Evolutionary conservation across 2,888 invertebrate genomes (phyloP).

Genomic region (Cosmopolites sordidus): DNA sequence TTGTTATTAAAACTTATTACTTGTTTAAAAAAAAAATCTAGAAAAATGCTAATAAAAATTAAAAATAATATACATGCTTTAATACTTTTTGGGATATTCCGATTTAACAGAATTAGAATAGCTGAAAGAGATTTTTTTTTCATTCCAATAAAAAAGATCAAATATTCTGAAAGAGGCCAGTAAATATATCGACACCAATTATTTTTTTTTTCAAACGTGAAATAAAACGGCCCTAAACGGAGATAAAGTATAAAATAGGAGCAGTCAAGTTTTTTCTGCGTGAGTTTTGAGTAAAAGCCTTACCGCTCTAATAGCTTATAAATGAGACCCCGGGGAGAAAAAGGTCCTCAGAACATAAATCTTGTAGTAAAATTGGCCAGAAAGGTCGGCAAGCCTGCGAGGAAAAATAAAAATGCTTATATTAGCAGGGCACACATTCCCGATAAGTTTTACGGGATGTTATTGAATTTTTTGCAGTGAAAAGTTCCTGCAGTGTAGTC

Average conservation of each 20-base stretch:
- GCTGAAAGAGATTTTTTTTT: no score
- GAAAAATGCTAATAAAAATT: no score
- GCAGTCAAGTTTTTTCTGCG: conserved; percentile 4
- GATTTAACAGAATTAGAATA: no score
- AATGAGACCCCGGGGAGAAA: conserved; percentile 14
- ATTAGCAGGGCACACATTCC: conserved; percentile 23
- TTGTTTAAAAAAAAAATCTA: no score
- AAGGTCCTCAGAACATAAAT: conserved; percentile 24
- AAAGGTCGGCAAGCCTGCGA: conserved; percentile 15
- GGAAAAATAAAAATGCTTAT: conserved; percentile 23
- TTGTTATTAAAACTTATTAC: no score
- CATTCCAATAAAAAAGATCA: no score
- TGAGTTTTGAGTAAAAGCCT: conserved; percentile 15
- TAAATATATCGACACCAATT: background rate
- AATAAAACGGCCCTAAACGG: conserved; percentile 3
- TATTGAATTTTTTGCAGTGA: conserved; percentile 21
- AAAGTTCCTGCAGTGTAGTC: conserved; percentile 10
- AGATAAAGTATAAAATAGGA: conserved; percentile 14
- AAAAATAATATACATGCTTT: no score
- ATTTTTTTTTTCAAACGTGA: conserved; percentile 6
- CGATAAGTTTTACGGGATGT: conserved; percentile 23
- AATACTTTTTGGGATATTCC: no score
- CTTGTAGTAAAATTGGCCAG: conserved; percentile 22
- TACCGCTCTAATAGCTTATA: conserved; percentile 10
- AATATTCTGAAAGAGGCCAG: no score